Evolutionary conservation across 2,113 vertebrate genomes (phyloP).

Genomic region (Nansenia antarctica): DNA sequence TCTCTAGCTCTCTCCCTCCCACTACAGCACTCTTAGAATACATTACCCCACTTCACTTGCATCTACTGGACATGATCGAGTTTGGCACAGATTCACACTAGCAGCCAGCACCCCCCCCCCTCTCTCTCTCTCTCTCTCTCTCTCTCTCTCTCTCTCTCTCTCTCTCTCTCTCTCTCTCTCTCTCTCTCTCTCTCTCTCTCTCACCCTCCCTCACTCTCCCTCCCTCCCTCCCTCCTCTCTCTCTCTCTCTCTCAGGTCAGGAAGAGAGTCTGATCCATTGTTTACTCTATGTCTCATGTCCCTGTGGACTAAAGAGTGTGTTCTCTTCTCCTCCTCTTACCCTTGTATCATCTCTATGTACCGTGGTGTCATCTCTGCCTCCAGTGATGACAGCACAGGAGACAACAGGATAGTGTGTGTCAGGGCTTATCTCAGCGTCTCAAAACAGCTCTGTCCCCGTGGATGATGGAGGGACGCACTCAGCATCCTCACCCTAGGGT

Average conservation of each 20-base stretch:
- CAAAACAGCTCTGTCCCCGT: neutral
- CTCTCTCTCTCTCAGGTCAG: constrained; percentile 5
- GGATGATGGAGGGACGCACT: neutral
- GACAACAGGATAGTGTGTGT: constrained; percentile 20
- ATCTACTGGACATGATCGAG: too few species aligned
- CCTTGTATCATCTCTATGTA: too few species aligned
- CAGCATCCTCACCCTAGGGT: neutral
- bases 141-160: neutral
- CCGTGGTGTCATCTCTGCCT: too few species aligned
- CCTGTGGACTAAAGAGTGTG: too few species aligned
- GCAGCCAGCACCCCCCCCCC: too few species aligned
- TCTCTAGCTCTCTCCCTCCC: too few species aligned
- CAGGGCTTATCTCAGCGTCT: constrained; percentile 9
- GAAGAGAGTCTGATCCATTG: constrained; percentile 16
- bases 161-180: neutral
- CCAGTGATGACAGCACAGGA: constrained; percentile 54
- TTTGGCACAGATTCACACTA: too few species aligned
- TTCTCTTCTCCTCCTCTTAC: too few species aligned
- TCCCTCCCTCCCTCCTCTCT: neutral
- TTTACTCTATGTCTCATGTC: too few species aligned
- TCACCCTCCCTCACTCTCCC: too few species aligned
- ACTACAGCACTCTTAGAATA: too few species aligned
- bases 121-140: neutral
- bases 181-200: neutral
- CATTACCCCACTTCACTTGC: too few species aligned